Evolutionary conservation across 2,113 vertebrate species (phyloP), one percentile per base, ranked within the genome.

Genomic region (Pogonocichla stellata): DNA sequence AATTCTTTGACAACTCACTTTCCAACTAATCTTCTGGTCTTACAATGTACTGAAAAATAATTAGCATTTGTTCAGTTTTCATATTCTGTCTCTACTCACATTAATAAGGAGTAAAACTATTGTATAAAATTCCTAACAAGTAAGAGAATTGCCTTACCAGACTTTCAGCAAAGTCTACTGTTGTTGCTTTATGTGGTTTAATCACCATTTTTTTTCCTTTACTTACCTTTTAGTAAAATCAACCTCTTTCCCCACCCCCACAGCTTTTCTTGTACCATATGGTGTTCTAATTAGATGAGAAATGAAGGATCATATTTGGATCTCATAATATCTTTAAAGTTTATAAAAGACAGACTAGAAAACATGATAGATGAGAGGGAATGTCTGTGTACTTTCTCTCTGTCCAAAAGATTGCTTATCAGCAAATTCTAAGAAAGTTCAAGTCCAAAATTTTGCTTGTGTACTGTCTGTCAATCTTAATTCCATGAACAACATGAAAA

Each of bases 361-460:
- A 74, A 57, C 33, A 47, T 19, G 60, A 56, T 51, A 34, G 10
- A 66, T 47, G 22, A 53, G 42, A 79, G 12, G 9, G 11, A 51
- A 40, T 11, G 2, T 31, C 24, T 61, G 0, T 16, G 10, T 34
- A 31, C 5, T 78, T 73, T 60, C 38, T 62, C 28, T 87, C 25
- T 56, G 14, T 56, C 24, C 13, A 85, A 73, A 3, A 57, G 6
- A 42, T 65, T 51, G 6, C 7, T 88, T 74, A 66, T 53, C 23
- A 71, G 28, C 23, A 82, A 69, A 61, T 81, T 73, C 29, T 81
- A 56, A 90, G 15, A 74, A 89, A 60, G 10, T 36, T 92, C 40
- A 88, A 33, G 3, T 4, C 4, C 7, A 47, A 38, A 29, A 74
- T 50, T 58, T 78, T 67, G 11, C 34, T 54, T 86, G 11, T 51